Conservation (phyloP, 2,888 invertebrate genomes). For the Diaphora mendica region DNA sequence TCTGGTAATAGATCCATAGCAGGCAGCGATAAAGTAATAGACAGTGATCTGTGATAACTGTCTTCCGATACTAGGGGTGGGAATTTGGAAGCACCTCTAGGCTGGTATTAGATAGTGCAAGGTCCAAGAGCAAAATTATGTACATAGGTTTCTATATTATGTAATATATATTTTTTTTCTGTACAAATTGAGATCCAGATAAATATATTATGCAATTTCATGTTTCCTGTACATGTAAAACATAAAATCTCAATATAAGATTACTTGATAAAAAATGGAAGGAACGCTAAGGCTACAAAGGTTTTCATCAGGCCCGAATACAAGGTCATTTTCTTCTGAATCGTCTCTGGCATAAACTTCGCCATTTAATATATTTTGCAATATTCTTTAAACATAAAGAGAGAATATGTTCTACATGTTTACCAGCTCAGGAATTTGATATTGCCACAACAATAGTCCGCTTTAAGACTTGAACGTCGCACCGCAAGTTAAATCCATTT, state of each 20-base stretch:
- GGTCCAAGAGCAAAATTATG: no score
- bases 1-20: no score
- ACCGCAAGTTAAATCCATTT: neutral
- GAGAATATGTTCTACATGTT: neutral
- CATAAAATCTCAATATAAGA: neutral
- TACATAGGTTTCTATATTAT: no score
- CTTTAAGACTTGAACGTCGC: neutral
- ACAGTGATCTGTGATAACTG: no score
- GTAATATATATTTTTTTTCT: no score
- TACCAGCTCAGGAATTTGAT: neutral
- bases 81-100: no score
- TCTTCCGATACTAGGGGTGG: no score
- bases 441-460: neutral
- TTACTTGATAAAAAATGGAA: neutral
- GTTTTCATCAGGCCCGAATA: neutral
- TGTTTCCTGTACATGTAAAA: neutral
- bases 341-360: neutral
- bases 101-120: no score
- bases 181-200: neutral
- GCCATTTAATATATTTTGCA: neutral
- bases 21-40: no score
- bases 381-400: neutral
- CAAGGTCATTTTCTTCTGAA: neutral
- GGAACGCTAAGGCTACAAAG: neutral
- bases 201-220: neutral